phyloP scores from a whole-genome alignment of 64 coral and sea anemone species.

The Hydrozoanthus tunicans region DNA sequence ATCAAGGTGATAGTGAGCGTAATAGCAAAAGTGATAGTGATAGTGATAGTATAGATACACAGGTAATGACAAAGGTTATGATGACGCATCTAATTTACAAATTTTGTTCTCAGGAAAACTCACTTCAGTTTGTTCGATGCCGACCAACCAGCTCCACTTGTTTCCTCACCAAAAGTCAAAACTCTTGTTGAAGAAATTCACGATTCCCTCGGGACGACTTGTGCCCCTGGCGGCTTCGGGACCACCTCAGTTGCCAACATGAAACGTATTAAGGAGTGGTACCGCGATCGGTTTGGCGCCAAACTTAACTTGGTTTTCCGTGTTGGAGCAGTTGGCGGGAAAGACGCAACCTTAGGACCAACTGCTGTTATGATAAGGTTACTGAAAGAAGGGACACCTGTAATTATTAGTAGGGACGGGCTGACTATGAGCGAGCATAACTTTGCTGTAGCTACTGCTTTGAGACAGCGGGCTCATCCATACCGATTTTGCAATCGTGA shows the following conservation, averaged over 20 bases:
- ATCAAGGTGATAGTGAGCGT: background rate
- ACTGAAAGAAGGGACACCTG: conserved; percentile 63
- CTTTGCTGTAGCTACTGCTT: conserved; percentile 68
- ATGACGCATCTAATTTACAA: background rate
- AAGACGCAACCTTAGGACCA: conserved; percentile 11
- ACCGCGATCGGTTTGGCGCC: conserved; percentile 18
- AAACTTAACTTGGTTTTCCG: conserved; percentile 5
- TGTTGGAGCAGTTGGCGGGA: background rate
- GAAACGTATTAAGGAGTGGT: conserved; percentile 47
- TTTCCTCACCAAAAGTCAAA: conserved; percentile 35
- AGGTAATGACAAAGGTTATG: background rate
- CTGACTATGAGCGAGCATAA: conserved; percentile 9
- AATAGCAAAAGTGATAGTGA: background rate
- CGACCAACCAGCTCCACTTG: background rate
- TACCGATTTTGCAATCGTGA: conserved; percentile 60
- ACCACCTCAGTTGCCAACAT: conserved; percentile 64
- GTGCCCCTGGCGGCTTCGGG: conserved; percentile 22
- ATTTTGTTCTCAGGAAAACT: conserved; percentile 43
- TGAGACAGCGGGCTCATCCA: conserved; percentile 53
- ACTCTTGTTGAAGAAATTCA: conserved; percentile 46
- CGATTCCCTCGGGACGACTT: conserved; percentile 33
- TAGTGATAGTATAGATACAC: background rate
- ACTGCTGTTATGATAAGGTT: conserved; percentile 28
- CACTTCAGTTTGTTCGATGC: conserved; percentile 1
- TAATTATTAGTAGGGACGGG: conserved; percentile 71